Base-by-base conservation (phyloP, 2,888 invertebrate species). In the Tachina fera region DNA sequence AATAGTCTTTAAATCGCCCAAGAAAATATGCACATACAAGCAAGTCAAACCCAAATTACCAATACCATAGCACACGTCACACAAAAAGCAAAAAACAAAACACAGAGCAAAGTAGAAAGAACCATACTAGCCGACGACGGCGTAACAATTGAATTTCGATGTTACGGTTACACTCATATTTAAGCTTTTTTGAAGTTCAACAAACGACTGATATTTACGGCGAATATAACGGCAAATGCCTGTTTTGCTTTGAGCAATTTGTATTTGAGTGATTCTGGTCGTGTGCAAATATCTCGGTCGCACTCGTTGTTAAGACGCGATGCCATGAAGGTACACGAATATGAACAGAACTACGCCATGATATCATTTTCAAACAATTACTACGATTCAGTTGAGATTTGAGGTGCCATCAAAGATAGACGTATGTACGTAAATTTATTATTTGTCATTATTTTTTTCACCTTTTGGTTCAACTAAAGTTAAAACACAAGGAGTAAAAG, bases 351-450 rank as follows among this genome's bases (percentile, higher is more conserved):
- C 39, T 67, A 74, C 67, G 84, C 63, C 82, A 72, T 75, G 61
- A 65, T 86, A 86, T 83, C 71, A 60, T 71, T 41, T 31, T 75
- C 72, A 71, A 83, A 56, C 79, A 76, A 76, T 56, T 61, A 82
- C 79, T 75, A 74, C 71, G 65, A 79, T 86, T 86, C 76, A 86
- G 86, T 86, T 83, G 60, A 83, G 78, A 86, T 86, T 86, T 86
- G 71, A 83, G 71, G 83, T 79, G 83, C 78, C 83, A 70, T 75
- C 78, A 56, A 49, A 79, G 79, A 79, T 76, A 67, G 51, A 79
- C 83, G 79, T 72, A 76, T 65, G 77, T 72, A 76, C 71, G 77
- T 83, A 78, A 16, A 51, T 56, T 49, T 31, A n/a, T 43, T 45
- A 60, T 47, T 11, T 71, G 3, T 43, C 43, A 16, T 61, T 6